A percentile compares a stretch with the other conserved stretches of the same genome.
Evolutionary conservation across 1,140 invertebrate genomes (phyloP).

Genomic region (Bursaphelenchus mucronatus): DNA sequence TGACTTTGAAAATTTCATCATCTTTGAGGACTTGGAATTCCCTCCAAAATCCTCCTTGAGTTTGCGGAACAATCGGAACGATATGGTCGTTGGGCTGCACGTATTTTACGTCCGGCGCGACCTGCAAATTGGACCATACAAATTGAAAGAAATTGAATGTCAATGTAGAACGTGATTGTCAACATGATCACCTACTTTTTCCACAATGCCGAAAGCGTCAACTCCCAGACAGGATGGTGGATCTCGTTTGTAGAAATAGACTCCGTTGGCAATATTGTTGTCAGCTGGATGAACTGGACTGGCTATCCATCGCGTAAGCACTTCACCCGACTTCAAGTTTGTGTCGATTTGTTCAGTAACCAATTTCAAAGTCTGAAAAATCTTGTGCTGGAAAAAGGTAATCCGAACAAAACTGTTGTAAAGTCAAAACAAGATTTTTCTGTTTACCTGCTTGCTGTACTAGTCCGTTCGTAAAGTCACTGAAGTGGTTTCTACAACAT

Average conservation of each 20-base stretch:
- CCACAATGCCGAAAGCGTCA: constrained; percentile 5
- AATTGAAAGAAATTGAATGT: not conserved
- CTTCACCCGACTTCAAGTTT: no score
- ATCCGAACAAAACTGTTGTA: no score
- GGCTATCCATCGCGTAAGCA: not conserved
- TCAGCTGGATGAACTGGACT: constrained; percentile 1
- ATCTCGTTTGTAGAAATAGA: constrained; percentile 8
- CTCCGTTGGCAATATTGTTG: constrained; percentile 9
- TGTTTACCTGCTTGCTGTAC: no score
- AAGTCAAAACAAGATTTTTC: no score
- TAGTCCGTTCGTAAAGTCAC: no score
- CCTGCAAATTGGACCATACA: not conserved
- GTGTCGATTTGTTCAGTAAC: no score
- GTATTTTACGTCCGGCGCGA: constrained; percentile 2
- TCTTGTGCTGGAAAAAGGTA: no score
- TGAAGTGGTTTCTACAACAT: no score
- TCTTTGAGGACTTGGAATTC: constrained; percentile 12
- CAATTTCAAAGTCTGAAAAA: no score
- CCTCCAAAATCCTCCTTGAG: constrained; percentile 6
- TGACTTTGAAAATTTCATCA: constrained; percentile 1
- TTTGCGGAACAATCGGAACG: not conserved
- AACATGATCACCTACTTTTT: constrained; percentile 13
- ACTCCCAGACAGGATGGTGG: not conserved
- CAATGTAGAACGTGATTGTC: not conserved
- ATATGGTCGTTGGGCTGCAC: constrained; percentile 5